Conservation (phyloP, 2,888 invertebrate genomes). For the Gonocerus acuteangulatus region DNA sequence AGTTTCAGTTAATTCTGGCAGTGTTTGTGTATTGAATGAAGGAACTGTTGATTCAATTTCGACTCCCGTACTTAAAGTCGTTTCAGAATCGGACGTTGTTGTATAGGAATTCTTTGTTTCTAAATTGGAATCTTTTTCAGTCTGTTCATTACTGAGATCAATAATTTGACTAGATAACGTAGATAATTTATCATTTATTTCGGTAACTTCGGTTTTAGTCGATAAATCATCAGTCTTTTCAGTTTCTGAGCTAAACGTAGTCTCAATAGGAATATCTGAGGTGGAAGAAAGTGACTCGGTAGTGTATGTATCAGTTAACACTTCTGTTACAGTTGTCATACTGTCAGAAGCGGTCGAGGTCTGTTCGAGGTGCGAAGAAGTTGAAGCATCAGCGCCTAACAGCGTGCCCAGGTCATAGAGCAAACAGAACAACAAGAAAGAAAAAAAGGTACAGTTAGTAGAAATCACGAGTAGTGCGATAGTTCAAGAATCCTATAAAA, state of each 20-base stretch:
- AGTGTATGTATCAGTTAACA: not conserved
- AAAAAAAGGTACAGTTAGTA: slow-evolving; percentile 32
- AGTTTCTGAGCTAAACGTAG: slow-evolving; percentile 25
- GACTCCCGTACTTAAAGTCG: too few species aligned
- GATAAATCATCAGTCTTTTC: slow-evolving; percentile 20
- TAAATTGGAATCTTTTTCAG: not conserved
- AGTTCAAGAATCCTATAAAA: slow-evolving; percentile 10
- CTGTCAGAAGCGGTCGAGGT: slow-evolving; percentile 28
- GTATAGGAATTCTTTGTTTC: not conserved
- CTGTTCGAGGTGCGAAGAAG: slow-evolving; percentile 31
- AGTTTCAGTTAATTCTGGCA: too few species aligned
- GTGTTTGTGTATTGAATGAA: too few species aligned
- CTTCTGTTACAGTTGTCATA: not conserved
- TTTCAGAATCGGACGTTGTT: not conserved
- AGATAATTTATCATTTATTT: slow-evolving; percentile 22
- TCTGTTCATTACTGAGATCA: slow-evolving; percentile 16
- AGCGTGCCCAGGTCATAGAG: slow-evolving; percentile 28
- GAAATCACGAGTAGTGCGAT: slow-evolving; percentile 25
- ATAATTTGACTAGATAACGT: slow-evolving; percentile 25
- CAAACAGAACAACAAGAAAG: slow-evolving; percentile 29
- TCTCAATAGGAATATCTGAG: slow-evolving; percentile 23
- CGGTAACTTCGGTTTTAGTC: slow-evolving; percentile 13
- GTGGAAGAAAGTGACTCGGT: slow-evolving; percentile 1
- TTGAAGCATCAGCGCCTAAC: slow-evolving; percentile 34
- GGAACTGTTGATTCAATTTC: too few species aligned